Base-by-base conservation (phyloP, 2,888 invertebrate species). In the Trisateles emortualis region DNA sequence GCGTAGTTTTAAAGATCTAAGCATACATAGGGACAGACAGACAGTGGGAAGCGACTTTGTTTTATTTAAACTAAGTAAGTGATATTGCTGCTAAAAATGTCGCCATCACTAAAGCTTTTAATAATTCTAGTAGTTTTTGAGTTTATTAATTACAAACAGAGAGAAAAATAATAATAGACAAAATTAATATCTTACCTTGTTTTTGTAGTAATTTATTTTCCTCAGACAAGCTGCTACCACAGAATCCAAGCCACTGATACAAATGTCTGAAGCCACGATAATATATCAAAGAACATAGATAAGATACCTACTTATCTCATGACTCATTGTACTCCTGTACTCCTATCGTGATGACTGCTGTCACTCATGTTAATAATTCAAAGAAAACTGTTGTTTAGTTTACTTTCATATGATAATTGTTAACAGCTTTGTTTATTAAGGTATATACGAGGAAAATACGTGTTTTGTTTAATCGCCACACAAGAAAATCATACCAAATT, bases 371-470 rank as follows among this genome's bases (percentile, higher is more conserved):
- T n/a, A 8, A n/a, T 5, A 26, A 16, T 42, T 35, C 8, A 35
- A 10, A 36, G 9, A 38, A 16, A 11, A n/a, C 13, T 32, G 19
- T 48, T 48, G 48, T 41, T 47, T 17, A 5, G 10, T 4, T 17
- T 22, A 5, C 41, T 41, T 41, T 41, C 33, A 41, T 48, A 38
- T 38, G 45, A 38, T 46, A 46, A 46, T 41, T 36, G 9, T 26
- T 3, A 36, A 36, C n/a, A n/a, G n/a, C 36, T 36, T 19, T 36
- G 36, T 36, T 36, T 36, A 13, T 8, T 9, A 10, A 1, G 16
- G 1, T 14, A 16, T 0, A 14, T 33, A 33, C 3, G 8, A 10
- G 19, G 19, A 36, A 36, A 17, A 35, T 1, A 36, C 3, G 17
- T 10, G 16, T n/a, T 32, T 32, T n/a, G 1, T 9, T n/a, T 32